Conservation (phyloP, 1,140 invertebrate species). For the Drosophila lacteicornis region DNA sequence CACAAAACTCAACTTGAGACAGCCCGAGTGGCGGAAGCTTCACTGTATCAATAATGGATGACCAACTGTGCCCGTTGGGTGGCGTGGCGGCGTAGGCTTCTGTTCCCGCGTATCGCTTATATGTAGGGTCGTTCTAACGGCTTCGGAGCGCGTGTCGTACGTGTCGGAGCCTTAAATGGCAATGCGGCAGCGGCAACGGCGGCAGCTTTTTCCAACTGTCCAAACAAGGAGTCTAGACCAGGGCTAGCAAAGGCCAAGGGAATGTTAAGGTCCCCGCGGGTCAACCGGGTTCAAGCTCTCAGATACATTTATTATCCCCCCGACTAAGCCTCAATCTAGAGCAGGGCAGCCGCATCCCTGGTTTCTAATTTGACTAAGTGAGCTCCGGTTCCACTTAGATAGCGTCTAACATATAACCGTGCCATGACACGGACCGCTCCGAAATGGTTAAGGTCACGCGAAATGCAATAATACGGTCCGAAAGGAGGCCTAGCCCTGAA, state of each 20-base stretch:
- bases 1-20: constrained; percentile 7
- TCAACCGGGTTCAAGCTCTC: constrained; percentile 29
- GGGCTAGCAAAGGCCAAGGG: constrained; percentile 16
- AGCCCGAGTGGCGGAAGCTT: not conserved
- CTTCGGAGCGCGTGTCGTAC: constrained; percentile 45
- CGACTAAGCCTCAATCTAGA: constrained; percentile 10
- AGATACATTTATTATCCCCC: constrained; percentile 10
- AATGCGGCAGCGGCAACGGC: constrained; percentile 22
- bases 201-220: constrained; percentile 38
- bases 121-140: constrained; percentile 65
- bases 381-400: constrained; percentile 44
- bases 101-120: constrained; percentile 18
- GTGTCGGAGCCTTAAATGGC: constrained; percentile 65
- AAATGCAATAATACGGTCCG: constrained; percentile 55
- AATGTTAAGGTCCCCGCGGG: not conserved
- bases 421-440: constrained; percentile 46
- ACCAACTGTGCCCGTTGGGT: constrained; percentile 25
- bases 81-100: constrained; percentile 9
- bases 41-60: constrained; percentile 44
- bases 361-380: constrained; percentile 73
- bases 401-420: constrained; percentile 23
- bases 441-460: constrained; percentile 72
- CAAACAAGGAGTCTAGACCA: constrained; percentile 57
- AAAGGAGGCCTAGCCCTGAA: constrained; percentile 30
- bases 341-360: constrained; percentile 29